A percentile compares a stretch with the other conserved stretches of the same genome.
These are phyloP conservation scores for Pituophis catenifer DNA, from an alignment of 2,113 vertebrate species.

Conservation along the genomic window DNA sequence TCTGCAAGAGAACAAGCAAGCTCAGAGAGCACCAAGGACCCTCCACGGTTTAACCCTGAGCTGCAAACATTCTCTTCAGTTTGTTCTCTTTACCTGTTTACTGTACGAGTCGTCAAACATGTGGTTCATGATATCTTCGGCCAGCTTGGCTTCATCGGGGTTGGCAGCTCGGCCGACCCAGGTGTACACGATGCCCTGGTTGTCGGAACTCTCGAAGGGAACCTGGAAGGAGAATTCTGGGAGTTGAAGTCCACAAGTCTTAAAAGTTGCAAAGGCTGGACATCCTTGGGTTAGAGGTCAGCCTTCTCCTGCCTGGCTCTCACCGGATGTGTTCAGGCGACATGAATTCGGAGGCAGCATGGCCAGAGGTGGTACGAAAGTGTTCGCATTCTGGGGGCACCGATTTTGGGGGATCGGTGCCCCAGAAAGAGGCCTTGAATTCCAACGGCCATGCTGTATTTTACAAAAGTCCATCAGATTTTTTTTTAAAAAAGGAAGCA, in stretches of 20 bases:
- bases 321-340: not conserved
- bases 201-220: slow-evolving; percentile 96
- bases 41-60: not conserved
- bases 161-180: slow-evolving; percentile 95
- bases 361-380: not conserved
- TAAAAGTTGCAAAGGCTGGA: not conserved
- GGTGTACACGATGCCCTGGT: slow-evolving; percentile 95
- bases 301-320: not conserved
- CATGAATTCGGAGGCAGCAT: not conserved
- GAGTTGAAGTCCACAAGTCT: not conserved
- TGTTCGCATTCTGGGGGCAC: not conserved
- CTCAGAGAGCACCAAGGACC: not conserved
- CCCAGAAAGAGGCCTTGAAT: not conserved
- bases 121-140: slow-evolving; percentile 94
- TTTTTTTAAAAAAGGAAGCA: not conserved
- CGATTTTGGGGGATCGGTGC: not conserved
- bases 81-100: slow-evolving; percentile 81
- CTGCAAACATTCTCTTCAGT: not conserved
- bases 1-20: no score
- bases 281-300: not conserved
- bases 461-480: not conserved
- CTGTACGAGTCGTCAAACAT: slow-evolving; percentile 97
- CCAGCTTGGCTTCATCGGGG: slow-evolving; percentile 92
- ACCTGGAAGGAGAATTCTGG: slow-evolving; percentile 71
- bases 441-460: not conserved